Conservation (phyloP, 2,797 vertebrate genomes). For the Perodicticus potto region DNA sequence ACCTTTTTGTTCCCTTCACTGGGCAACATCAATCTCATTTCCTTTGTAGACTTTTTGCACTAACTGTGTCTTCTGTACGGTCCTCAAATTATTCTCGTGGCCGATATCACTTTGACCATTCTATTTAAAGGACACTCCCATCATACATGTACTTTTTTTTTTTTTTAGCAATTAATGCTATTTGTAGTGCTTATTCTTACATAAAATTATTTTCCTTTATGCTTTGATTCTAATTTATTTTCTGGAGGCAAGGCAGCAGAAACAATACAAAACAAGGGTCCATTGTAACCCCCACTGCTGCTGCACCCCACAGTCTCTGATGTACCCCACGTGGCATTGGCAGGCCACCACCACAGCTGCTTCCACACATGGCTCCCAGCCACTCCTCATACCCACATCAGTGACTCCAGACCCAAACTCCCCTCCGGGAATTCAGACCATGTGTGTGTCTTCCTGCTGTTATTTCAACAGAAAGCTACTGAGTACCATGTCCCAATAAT, state of each 20-base stretch:
- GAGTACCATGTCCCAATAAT: neutral
- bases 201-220: neutral
- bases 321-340: rapidly evolving
- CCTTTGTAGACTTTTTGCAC: neutral
- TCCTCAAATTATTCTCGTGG: neutral
- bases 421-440: neutral
- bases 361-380: rapidly evolving
- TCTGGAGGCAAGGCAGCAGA: neutral
- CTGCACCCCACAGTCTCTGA: neutral
- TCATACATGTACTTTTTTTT: too few relatives aligned
- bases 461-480: neutral
- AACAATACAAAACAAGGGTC: neutral
- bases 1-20: neutral
- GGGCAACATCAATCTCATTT: neutral
- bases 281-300: neutral
- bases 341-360: rapidly evolving
- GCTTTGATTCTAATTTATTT: neutral
- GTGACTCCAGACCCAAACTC: neutral
- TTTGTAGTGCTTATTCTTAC: neutral
- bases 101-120: neutral
- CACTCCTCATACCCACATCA: rapidly evolving
- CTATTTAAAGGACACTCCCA: neutral
- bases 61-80: neutral
- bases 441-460: neutral
- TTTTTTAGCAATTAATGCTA: neutral